Percentiles rank a stretch among this genome's conserved stretches.
Evolutionary conservation across 2,888 invertebrate species (phyloP).

Genomic region (Melipona bicolor): DNA sequence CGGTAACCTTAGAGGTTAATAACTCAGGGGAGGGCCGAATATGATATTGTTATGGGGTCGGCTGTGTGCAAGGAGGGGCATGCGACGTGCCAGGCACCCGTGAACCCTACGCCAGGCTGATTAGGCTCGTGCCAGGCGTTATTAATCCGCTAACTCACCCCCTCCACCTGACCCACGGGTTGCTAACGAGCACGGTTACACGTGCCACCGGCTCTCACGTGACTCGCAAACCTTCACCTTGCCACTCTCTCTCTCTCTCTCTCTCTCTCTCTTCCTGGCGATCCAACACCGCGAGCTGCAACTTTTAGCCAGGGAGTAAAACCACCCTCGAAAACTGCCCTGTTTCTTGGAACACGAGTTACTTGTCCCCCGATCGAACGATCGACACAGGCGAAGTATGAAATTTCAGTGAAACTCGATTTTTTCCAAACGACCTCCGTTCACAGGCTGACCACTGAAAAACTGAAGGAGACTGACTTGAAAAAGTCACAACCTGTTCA

Average conservation of each 20-base stretch:
- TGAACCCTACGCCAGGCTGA: slow-evolving; percentile 80
- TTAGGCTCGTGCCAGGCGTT: slow-evolving; percentile 82
- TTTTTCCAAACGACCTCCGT: too few species aligned
- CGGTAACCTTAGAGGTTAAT: slow-evolving; percentile 83
- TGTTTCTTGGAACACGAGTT: too few species aligned
- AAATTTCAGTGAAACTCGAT: too few species aligned
- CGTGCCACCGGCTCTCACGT: slow-evolving; percentile 66
- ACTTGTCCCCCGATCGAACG: too few species aligned
- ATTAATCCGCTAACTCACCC: slow-evolving; percentile 82
- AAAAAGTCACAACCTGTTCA: too few species aligned
- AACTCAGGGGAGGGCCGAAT: slow-evolving; percentile 79
- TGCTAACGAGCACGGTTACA: slow-evolving; percentile 67
- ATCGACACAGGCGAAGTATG: too few species aligned
- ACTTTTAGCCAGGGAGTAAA: too few species aligned
- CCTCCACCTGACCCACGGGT: slow-evolving; percentile 52
- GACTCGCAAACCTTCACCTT: slow-evolving; percentile 55
- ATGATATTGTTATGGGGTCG: slow-evolving; percentile 82
- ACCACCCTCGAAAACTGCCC: too few species aligned
- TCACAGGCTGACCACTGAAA: too few species aligned
- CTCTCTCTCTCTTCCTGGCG: too few species aligned
- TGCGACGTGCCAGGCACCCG: slow-evolving; percentile 69
- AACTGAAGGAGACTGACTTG: too few species aligned
- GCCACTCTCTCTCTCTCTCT: background rate
- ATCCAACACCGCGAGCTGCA: too few species aligned
- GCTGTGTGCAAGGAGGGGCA: slow-evolving; percentile 40